A percentile compares a stretch with the other conserved stretches of the same genome.
Conservation (phyloP, 2,113 vertebrate species). For the Melierax canorus region DNA sequence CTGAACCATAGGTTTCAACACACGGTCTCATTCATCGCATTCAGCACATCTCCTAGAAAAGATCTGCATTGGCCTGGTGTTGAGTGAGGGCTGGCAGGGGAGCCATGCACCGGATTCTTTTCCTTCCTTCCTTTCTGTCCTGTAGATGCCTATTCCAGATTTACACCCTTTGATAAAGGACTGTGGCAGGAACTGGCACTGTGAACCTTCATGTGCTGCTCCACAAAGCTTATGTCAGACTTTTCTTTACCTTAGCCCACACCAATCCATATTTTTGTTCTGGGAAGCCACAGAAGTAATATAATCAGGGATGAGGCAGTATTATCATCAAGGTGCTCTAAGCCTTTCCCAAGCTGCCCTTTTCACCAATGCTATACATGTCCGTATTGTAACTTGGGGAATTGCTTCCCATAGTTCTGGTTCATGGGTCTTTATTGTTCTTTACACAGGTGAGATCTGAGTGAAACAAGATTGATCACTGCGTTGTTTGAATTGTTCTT, state of each 20-base stretch:
- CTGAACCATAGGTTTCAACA: neutral
- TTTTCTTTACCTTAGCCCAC: neutral
- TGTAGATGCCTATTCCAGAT: neutral
- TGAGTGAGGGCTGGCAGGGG: neutral
- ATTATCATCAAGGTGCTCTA: neutral
- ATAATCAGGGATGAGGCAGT: neutral
- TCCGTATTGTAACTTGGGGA: neutral
- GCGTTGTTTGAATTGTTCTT: neutral
- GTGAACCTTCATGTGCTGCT: neutral
- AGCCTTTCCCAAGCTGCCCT: neutral
- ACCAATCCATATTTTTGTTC: neutral
- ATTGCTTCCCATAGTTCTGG: neutral
- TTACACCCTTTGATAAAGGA: neutral
- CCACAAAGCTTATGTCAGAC: neutral
- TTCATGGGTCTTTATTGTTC: neutral
- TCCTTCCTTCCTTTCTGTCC: neutral
- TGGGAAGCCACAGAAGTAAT: neutral
- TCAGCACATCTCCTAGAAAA: neutral
- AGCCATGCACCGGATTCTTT: fast-evolving
- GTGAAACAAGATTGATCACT: neutral
- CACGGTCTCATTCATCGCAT: neutral
- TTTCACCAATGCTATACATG: neutral
- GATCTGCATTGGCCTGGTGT: neutral
- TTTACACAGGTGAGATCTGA: neutral
- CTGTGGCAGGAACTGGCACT: neutral